phyloP scores from a whole-genome alignment of 2,113 vertebrate genomes.

The Rattus rattus region DNA sequence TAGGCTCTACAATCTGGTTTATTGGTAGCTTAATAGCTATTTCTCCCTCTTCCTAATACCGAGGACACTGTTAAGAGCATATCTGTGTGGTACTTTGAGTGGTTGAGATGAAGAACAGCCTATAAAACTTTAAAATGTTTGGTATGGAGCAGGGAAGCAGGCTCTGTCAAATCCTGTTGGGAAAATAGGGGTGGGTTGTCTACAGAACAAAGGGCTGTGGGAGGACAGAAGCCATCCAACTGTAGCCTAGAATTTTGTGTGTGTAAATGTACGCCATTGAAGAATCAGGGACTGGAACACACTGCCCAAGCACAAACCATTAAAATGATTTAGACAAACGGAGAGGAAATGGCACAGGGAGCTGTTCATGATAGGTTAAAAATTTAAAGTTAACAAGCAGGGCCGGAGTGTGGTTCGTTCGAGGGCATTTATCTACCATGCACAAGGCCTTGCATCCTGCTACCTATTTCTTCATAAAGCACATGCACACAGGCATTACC shows the following conservation, averaged over 20 bases:
- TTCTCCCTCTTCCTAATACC: not conserved
- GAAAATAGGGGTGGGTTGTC: not conserved
- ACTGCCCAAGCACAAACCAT: not conserved
- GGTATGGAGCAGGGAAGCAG: not conserved
- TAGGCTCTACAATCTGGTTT: not conserved
- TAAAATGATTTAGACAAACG: not conserved
- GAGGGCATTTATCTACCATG: not conserved
- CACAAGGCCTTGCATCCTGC: not conserved
- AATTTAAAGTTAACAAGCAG: not conserved
- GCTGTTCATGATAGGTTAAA: not conserved
- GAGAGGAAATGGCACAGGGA: constrained; percentile 2
- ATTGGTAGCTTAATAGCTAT: not conserved
- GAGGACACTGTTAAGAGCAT: not conserved
- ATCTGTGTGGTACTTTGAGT: not conserved
- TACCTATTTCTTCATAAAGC: not conserved
- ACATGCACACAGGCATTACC: not conserved
- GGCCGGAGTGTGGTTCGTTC: not conserved
- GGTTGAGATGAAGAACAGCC: not conserved
- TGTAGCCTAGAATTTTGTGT: not conserved
- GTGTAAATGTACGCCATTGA: not conserved
- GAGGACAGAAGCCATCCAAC: not conserved
- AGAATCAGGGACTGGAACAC: not conserved
- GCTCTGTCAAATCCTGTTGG: not conserved
- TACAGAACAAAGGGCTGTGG: not conserved
- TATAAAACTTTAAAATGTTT: not conserved